These are phyloP conservation scores for Henricia sp. DNA, from an alignment of 53 echinoderm and acorn worm genomes.

Conservation along the genomic window DNA sequence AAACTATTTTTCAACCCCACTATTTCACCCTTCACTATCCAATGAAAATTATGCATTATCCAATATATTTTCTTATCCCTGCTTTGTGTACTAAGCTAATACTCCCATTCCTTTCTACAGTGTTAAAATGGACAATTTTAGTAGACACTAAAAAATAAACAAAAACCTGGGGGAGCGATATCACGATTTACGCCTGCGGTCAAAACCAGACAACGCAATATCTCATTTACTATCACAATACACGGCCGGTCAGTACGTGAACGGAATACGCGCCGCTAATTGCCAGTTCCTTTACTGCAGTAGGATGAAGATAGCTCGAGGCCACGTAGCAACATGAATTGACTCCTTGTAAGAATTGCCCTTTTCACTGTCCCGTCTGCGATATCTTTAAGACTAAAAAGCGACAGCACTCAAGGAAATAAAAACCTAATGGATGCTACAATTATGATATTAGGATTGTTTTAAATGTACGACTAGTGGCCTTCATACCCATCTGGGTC, in stretches of 20 bases:
- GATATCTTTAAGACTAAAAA: slow-evolving; percentile 3
- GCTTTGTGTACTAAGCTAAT: too few species aligned
- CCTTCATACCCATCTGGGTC: not conserved
- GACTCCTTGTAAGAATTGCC: slow-evolving; percentile 38
- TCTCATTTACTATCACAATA: slow-evolving; percentile 58
- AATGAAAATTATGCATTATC: too few species aligned
- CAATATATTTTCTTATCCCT: too few species aligned
- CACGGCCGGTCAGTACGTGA: slow-evolving; percentile 24
- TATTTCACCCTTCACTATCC: too few species aligned
- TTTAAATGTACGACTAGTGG: not conserved
- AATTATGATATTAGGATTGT: not conserved
- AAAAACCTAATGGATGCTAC: slow-evolving; percentile 25
- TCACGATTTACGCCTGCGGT: slow-evolving; percentile 52
- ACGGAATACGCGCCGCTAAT: slow-evolving; percentile 45
- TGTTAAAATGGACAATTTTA: slow-evolving; percentile 20
- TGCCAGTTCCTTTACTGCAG: slow-evolving; percentile 42
- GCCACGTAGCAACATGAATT: slow-evolving; percentile 42
- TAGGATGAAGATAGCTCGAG: slow-evolving; percentile 14
- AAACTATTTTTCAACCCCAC: too few species aligned
- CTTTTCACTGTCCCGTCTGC: slow-evolving; percentile 22
- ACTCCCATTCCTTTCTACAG: slow-evolving; percentile 19
- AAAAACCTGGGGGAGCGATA: slow-evolving; percentile 36
- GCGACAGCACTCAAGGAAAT: slow-evolving; percentile 29
- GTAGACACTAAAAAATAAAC: not conserved
- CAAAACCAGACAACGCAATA: slow-evolving; percentile 56